Evolutionary conservation across 2,888 invertebrate genomes (phyloP).

Genomic region (Trichopoda pennipes): DNA sequence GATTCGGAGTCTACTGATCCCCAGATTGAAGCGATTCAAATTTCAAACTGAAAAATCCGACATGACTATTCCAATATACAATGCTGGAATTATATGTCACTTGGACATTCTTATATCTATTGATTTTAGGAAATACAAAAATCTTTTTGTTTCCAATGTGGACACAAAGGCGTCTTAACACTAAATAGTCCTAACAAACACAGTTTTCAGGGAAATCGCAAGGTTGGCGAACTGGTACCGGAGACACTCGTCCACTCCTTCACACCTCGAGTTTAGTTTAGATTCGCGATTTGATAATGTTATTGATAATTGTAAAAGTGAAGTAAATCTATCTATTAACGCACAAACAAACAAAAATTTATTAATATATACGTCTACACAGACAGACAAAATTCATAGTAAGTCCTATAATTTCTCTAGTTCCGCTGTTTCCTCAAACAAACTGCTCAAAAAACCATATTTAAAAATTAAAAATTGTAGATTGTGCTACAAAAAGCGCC

Average conservation of each 20-base stretch:
- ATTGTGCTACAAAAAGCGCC: neutral
- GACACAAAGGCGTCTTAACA: neutral
- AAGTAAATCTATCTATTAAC: neutral
- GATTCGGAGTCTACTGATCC: constrained; percentile 6
- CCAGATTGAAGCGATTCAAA: constrained; percentile 25
- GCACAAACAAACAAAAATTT: too few relatives aligned
- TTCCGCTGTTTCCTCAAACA: too few relatives aligned
- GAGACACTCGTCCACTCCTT: constrained; percentile 1
- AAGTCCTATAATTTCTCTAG: too few relatives aligned
- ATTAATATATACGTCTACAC: neutral
- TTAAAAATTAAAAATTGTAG: neutral
- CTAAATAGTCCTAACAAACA: neutral
- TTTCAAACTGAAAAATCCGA: neutral
- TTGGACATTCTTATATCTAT: constrained; percentile 33
- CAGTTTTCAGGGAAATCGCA: neutral
- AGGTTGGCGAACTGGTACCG: constrained; percentile 8
- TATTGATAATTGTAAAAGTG: too few relatives aligned
- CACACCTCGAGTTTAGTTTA: neutral
- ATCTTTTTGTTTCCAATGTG: neutral
- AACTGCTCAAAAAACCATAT: too few relatives aligned
- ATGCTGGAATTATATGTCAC: constrained; percentile 26
- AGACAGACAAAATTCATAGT: neutral
- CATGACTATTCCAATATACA: constrained; percentile 27
- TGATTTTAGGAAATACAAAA: neutral
- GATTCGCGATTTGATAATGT: too few relatives aligned